These are phyloP conservation scores for Orthochromis indermauri DNA, from an alignment of 2,113 vertebrate species.

Conservation along the genomic window DNA sequence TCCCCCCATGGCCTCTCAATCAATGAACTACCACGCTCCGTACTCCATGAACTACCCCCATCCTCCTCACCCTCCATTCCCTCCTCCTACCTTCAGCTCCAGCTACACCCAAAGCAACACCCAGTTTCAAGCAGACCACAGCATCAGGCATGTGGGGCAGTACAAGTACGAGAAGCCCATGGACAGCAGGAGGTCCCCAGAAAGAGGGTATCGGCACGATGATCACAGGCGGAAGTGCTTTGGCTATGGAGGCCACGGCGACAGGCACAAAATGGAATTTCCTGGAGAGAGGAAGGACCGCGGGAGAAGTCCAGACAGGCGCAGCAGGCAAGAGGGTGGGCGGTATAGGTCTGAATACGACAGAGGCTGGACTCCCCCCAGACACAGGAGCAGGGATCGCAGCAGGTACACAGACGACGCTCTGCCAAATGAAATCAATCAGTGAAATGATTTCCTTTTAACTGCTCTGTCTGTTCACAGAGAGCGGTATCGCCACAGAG, in stretches of 20 bases:
- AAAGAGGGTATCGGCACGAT: conserved; percentile 78
- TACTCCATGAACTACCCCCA: conserved; percentile 82
- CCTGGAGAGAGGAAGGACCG: conserved; percentile 79
- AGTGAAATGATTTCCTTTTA: neutral
- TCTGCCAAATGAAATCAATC: no score
- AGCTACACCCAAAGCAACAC: conserved; percentile 72
- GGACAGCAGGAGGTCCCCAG: conserved; percentile 78
- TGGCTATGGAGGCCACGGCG: conserved; percentile 64
- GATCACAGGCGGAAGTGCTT: conserved; percentile 82
- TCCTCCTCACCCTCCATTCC: conserved; percentile 69
- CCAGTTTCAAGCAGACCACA: conserved; percentile 64
- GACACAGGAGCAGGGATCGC: conserved; percentile 83
- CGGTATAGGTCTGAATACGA: conserved; percentile 82
- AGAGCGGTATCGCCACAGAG: conserved; percentile 86
- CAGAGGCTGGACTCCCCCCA: conserved; percentile 73
- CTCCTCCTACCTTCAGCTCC: conserved; percentile 74
- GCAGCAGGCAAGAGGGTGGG: conserved; percentile 67
- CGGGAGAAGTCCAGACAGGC: conserved; percentile 80
- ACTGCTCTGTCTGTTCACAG: conserved; percentile 28
- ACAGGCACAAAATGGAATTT: conserved; percentile 75
- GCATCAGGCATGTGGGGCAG: conserved; percentile 73
- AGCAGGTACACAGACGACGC: conserved; percentile 73
- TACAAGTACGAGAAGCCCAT: conserved; percentile 78
- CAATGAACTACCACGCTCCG: conserved; percentile 79
- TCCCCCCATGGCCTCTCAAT: conserved; percentile 75